Percentiles rank a stretch among this genome's conserved stretches.
Conservation (phyloP, 2,113 vertebrate species). For the Nettapus auritus region DNA sequence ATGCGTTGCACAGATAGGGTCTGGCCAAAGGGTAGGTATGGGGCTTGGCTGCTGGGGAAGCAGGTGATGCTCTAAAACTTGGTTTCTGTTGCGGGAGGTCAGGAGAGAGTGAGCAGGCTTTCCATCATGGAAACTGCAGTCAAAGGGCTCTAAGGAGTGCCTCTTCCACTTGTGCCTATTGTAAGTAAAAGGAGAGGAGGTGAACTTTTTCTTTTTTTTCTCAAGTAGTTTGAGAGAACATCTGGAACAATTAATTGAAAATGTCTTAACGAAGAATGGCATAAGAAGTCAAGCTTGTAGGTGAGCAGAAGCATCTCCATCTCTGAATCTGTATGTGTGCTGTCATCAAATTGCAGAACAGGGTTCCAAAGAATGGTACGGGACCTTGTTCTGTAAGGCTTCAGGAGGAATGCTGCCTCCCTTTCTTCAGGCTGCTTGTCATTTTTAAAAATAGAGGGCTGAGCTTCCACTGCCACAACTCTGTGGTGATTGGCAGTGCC, state of each 20-base stretch:
- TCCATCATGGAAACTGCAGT: background rate
- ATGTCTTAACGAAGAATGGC: background rate
- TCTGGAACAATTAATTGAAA: background rate
- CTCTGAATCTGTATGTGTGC: background rate
- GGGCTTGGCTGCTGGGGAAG: background rate
- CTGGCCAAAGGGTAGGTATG: background rate
- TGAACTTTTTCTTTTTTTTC: too few relatives aligned
- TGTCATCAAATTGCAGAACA: background rate
- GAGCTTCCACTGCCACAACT: constrained; percentile 23
- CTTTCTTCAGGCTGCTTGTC: constrained; percentile 7
- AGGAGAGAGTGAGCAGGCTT: background rate
- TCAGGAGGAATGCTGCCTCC: background rate
- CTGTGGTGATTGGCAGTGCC: constrained; percentile 3
- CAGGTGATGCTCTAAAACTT: background rate
- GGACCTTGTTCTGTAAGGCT: background rate
- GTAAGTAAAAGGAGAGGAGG: background rate
- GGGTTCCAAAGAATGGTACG: background rate
- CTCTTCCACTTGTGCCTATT: background rate
- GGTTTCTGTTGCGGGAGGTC: background rate
- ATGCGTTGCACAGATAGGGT: background rate
- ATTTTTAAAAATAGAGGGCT: constrained; percentile 62
- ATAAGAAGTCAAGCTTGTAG: background rate
- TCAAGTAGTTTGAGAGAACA: background rate
- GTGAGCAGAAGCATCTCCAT: background rate
- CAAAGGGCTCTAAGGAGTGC: background rate